These are phyloP conservation scores for Agrotis segetum DNA, from an alignment of 2,888 invertebrate species.

Conservation along the genomic window DNA sequence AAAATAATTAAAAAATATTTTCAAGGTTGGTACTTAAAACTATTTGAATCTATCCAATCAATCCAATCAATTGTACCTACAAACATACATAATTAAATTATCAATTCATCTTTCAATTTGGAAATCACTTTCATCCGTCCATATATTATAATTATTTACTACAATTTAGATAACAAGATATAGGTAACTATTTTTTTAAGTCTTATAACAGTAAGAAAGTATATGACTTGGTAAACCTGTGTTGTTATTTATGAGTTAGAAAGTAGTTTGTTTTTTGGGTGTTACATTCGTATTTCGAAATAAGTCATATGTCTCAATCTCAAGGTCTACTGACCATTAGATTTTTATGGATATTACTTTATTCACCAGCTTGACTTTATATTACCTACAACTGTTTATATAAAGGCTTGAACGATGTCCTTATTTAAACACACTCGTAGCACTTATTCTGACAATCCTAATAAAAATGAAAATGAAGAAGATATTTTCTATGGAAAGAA, in stretches of 20 bases:
- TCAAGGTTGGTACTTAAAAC: too few species aligned
- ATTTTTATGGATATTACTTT: slow-evolving; percentile 2
- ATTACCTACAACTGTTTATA: too few species aligned
- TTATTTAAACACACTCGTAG: too few species aligned
- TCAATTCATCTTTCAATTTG: neutral
- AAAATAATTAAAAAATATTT: too few species aligned
- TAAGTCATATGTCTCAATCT: slow-evolving; percentile 27
- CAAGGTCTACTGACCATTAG: slow-evolving; percentile 22
- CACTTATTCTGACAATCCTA: too few species aligned
- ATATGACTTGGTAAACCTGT: slow-evolving; percentile 27
- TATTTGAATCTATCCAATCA: too few species aligned
- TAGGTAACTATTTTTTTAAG: too few species aligned
- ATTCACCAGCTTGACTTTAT: neutral
- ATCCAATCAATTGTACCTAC: too few species aligned
- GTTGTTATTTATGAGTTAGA: slow-evolving; percentile 29
- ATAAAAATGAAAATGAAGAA: too few species aligned
- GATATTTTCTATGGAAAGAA: too few species aligned
- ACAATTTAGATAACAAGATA: neutral
- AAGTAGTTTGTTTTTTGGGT: slow-evolving; percentile 20
- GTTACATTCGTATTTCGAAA: slow-evolving; percentile 28
- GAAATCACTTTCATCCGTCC: neutral
- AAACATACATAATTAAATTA: neutral
- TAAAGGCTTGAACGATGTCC: too few species aligned
- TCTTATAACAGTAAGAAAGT: too few species aligned
- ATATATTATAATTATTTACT: neutral